Conservation (phyloP, 1,140 invertebrate species). For the Araneus ventricosus region DNA sequence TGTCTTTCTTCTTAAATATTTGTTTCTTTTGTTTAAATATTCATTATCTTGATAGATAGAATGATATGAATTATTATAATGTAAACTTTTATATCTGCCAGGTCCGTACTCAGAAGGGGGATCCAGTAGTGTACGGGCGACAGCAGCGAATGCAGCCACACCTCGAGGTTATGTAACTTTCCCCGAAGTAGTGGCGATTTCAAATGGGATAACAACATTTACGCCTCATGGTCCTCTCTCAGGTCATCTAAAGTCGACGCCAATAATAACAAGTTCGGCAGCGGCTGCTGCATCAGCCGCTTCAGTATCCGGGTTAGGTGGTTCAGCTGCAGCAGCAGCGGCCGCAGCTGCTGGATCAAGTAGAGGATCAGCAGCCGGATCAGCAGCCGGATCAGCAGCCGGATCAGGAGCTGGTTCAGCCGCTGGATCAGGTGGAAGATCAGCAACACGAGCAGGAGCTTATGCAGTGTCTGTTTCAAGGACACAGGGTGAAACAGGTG, state of each 20-base stretch:
- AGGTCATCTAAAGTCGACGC: neutral
- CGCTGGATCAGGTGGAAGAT: neutral
- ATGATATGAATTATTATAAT: too few species aligned
- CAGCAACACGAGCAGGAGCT: neutral
- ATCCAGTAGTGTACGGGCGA: neutral
- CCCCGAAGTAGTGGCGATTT: neutral
- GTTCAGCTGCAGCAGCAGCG: too few species aligned
- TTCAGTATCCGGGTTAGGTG: too few species aligned
- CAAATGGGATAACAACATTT: neutral
- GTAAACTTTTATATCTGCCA: neutral
- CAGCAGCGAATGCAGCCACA: neutral
- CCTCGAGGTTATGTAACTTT: neutral
- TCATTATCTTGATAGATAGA: too few species aligned
- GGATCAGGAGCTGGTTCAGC: too few species aligned
- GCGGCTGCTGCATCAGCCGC: too few species aligned
- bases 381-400: too few species aligned
- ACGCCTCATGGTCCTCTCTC: neutral
- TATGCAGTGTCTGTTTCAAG: neutral
- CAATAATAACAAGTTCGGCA: neutral
- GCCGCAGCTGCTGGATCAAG: too few species aligned
- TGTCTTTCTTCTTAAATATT: too few species aligned
- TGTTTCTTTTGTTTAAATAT: too few species aligned
- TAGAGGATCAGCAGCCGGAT: too few species aligned
- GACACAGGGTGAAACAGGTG: neutral
- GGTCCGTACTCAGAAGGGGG: neutral